Percentiles rank a stretch among this genome's conserved stretches.
Conservation (phyloP, 2,797 vertebrate genomes). For the Dendrocincla fuliginosa region DNA sequence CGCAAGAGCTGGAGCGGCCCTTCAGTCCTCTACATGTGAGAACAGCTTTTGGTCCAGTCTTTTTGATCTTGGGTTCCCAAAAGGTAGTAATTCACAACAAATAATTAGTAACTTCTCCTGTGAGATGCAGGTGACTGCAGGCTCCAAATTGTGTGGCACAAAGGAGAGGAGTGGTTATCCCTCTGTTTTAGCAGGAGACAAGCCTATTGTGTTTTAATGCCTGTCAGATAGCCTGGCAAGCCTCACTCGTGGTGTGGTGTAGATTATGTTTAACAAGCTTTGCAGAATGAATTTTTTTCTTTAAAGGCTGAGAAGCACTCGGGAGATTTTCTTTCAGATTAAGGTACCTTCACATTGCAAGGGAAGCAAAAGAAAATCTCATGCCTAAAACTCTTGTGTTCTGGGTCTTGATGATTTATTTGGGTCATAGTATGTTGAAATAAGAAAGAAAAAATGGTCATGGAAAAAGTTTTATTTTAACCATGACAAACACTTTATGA, state of each 20-base stretch:
- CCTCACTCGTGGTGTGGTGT: neutral
- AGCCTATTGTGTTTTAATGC: neutral
- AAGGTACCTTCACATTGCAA: neutral
- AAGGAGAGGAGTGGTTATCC: neutral
- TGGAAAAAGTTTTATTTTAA: neutral
- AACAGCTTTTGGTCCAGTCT: neutral
- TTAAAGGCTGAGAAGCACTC: neutral
- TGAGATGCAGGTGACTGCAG: neutral
- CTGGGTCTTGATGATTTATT: neutral
- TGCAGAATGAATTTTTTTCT: neutral
- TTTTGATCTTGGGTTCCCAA: neutral
- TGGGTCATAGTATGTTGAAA: neutral
- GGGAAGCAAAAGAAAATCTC: neutral
- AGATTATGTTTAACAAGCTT: neutral
- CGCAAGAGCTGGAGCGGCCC: neutral
- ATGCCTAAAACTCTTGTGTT: neutral
- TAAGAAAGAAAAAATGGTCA: neutral
- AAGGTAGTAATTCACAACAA: neutral
- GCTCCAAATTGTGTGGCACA: neutral
- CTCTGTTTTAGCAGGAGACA: neutral
- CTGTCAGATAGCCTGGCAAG: neutral
- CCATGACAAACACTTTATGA: neutral
- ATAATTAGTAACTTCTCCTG: neutral
- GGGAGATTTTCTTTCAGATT: neutral
- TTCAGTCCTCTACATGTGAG: neutral